Evolutionary conservation across 2,888 invertebrate genomes (phyloP), one percentile per base, ranked within the genome.

Genomic region (Coronaproctus castanopsis): DNA sequence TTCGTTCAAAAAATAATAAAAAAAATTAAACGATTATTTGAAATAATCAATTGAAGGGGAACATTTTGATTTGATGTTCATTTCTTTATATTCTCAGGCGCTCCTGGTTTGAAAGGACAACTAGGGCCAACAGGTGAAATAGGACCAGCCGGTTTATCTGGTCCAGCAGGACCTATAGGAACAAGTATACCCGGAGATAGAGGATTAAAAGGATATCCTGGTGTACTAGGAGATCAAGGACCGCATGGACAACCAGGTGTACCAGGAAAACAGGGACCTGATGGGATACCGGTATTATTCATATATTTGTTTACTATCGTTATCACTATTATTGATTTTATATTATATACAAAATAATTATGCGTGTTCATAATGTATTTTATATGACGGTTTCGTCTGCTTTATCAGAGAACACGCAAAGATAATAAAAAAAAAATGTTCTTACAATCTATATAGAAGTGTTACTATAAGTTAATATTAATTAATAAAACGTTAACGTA

Each of bases 141-240:
- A 2, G 85, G 87, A 56, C 63, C 68, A 1, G 67, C 72, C 54
- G 78, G 78, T 55, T 65, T 67, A 36, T 69, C 67, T 5, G 77
- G 77, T 14, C 65, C 67, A 1, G 66, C 68, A n/a, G 77, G 77
- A 14, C 65, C 67, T 1, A 66, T 68, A n/a, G 76, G 75, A 24
- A 60, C 68, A 51, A 68, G 72, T 8, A 66, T 68, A 2, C 67
- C 67, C 62, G 76, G 76, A 2, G 63, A 68, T 8, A 58, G 58
- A 36, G 70, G 70, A 10, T 60, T 65, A 3, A 61, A 65, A 54
- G 70, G 70, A 21, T 68, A 67, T 24, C 65, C 67, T 5, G 71
- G 71, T 5, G 65, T 65, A 3, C 55, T 63, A 48, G 71, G 71
- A 22, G 63, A 64, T 3, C 55, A 60, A 18, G 71, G 71, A 56